phyloP scores from a whole-genome alignment of 2,797 vertebrate species.

The Amphiprion clarkii region DNA sequence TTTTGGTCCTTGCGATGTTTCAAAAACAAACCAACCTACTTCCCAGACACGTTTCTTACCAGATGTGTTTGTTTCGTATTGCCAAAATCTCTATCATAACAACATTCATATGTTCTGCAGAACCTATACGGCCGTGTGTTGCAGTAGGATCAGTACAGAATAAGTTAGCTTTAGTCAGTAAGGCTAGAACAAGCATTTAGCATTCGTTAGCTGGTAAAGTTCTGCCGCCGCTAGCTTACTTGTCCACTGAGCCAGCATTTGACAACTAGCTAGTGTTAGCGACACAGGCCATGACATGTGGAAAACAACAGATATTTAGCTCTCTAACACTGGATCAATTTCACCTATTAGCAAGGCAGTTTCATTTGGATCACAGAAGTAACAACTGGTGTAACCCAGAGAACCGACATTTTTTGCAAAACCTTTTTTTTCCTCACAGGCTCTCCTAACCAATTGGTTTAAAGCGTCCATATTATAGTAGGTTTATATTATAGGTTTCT shows the following conservation, averaged over 20 bases:
- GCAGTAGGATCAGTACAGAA: background rate
- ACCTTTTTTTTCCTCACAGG: no score
- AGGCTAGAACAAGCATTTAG: background rate
- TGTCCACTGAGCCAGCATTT: constrained; percentile 1
- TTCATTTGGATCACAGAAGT: background rate
- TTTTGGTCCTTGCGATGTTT: constrained; percentile 8
- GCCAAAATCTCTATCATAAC: background rate
- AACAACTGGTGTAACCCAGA: no score
- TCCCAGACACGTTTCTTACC: background rate
- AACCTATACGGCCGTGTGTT: background rate
- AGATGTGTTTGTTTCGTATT: background rate
- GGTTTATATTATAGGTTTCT: no score
- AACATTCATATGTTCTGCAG: no score
- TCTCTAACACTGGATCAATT: background rate
- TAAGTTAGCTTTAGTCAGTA: background rate
- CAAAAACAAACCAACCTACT: background rate
- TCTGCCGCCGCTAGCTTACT: constrained; percentile 17
- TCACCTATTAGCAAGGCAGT: background rate
- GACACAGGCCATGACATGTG: background rate
- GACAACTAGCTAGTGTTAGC: constrained; percentile 27
- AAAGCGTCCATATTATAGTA: no score
- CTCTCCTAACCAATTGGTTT: no score
- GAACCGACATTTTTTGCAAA: no score
- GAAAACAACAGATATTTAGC: constrained; percentile 1
- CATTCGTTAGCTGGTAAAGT: background rate